phyloP scores from a whole-genome alignment of 2,113 vertebrate genomes.

The Sebastes fasciatus region DNA sequence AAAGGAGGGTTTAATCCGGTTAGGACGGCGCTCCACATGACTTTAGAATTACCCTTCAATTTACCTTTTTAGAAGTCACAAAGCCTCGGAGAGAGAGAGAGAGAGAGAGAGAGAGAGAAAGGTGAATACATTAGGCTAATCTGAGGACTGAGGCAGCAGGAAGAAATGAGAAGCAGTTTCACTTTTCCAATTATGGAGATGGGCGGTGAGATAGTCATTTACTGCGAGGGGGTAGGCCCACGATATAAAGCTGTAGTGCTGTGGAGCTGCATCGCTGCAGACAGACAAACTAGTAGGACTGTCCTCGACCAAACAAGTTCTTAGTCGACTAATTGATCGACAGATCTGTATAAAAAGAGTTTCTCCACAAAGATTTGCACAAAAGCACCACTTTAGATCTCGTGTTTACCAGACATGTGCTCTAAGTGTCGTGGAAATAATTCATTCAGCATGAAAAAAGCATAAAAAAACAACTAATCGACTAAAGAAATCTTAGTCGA shows the following conservation, averaged over 20 bases:
- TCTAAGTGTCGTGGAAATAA: no score
- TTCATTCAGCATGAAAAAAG: no score
- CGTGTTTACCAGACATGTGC: no score
- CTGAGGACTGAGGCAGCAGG: constrained; percentile 12
- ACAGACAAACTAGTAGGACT: background rate
- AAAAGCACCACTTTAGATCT: no score
- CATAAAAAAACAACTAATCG: no score
- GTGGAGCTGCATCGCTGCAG: background rate
- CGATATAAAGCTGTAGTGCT: background rate
- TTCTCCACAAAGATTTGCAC: no score
- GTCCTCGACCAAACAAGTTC: no score
- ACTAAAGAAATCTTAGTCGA: no score
- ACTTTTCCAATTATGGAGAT: constrained; percentile 33
- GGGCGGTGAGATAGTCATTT: constrained; percentile 20
- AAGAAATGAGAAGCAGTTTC: constrained; percentile 32
- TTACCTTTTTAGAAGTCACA: constrained; percentile 38
- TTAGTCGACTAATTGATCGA: no score
- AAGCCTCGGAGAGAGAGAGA: constrained; percentile 36
- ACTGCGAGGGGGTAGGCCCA: background rate
- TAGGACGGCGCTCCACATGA: constrained; percentile 27
- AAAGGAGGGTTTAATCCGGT: constrained; percentile 58
- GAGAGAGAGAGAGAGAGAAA: background rate
- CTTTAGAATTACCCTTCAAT: constrained; percentile 53
- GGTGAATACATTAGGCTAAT: constrained; percentile 61
- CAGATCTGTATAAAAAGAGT: no score